Evolutionary conservation across 92 coral and sea anemone genomes (phyloP).

Genomic region (Epizoanthus stellaris): DNA sequence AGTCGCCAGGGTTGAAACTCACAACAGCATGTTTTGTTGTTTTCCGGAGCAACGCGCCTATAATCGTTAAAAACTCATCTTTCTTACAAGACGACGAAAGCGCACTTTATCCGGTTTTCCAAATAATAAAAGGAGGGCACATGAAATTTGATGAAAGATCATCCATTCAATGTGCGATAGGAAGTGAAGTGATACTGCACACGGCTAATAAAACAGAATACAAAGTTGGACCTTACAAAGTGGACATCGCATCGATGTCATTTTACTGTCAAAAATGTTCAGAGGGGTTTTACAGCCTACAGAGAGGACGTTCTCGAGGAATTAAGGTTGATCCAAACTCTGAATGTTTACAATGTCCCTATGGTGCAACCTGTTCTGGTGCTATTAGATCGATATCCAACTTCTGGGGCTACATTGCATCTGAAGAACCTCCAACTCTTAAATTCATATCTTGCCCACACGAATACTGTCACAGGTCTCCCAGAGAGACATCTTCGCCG

Average conservation of each 20-base stretch:
- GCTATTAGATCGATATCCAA: conserved; percentile 47
- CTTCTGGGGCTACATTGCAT: conserved; percentile 56
- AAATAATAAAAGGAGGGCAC: conserved; percentile 37
- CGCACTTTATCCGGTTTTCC: conserved; percentile 27
- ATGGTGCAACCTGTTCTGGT: conserved; percentile 58
- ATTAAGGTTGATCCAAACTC: not conserved
- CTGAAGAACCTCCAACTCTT: conserved; percentile 9
- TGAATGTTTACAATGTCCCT: conserved; percentile 68
- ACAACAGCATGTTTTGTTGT: conserved; percentile 34
- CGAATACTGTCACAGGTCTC: conserved; percentile 53
- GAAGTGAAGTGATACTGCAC: conserved; percentile 12
- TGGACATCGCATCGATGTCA: conserved; percentile 21
- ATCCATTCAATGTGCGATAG: conserved; percentile 27
- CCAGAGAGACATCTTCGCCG: no score
- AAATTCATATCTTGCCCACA: conserved; percentile 57
- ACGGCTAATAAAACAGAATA: not conserved
- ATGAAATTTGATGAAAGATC: conserved; percentile 37
- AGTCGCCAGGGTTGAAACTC: not conserved
- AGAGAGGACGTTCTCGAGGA: conserved; percentile 52
- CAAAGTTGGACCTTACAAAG: not conserved
- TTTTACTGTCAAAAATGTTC: conserved; percentile 53
- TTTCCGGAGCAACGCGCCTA: conserved; percentile 54
- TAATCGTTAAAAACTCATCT: conserved; percentile 29
- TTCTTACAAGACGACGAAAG: conserved; percentile 17
- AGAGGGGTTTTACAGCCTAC: conserved; percentile 49